Evolutionary conservation across 2,888 invertebrate species (phyloP).

Genomic region (Caenorhabditis wallacei): DNA sequence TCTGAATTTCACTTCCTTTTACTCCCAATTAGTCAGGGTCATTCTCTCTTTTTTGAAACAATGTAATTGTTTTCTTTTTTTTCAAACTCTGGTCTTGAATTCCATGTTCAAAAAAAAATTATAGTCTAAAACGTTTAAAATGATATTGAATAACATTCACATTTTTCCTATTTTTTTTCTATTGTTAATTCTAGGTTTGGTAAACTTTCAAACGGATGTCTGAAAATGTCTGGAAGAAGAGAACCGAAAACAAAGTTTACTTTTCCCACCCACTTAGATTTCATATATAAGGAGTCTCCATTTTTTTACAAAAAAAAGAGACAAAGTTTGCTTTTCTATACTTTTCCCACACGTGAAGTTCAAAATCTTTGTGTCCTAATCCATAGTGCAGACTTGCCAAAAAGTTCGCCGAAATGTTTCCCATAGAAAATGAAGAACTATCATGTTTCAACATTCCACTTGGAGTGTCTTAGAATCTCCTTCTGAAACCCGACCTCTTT

Average conservation of each 20-base stretch:
- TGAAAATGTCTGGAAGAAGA: not conserved
- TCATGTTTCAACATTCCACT: conserved; percentile 55
- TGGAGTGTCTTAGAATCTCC: not conserved
- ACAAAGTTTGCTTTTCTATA: conserved; percentile 8
- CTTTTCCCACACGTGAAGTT: conserved; percentile 30
- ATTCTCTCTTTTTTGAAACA: not conserved
- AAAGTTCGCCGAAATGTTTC: conserved; percentile 20
- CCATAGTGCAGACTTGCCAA: conserved; percentile 12
- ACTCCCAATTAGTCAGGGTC: no score
- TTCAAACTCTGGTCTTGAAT: no score
- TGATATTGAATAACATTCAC: not conserved
- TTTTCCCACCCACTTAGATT: conserved; percentile 10
- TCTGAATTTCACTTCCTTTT: no score
- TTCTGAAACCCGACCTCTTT: conserved; percentile 50
- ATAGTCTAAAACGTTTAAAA: not conserved
- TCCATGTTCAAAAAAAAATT: not conserved
- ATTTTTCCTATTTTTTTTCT: not conserved
- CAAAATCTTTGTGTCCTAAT: conserved; percentile 27
- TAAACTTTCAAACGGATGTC: conserved; percentile 8
- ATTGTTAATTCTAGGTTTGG: not conserved
- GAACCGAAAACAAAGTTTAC: conserved; percentile 1
- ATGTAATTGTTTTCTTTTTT: not conserved
- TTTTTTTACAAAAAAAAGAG: not conserved
- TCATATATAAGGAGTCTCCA: conserved; percentile 15
- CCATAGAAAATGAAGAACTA: conserved; percentile 32